Base-by-base conservation (phyloP, 1,140 invertebrate species). In the Hylyphantes graminicola region DNA sequence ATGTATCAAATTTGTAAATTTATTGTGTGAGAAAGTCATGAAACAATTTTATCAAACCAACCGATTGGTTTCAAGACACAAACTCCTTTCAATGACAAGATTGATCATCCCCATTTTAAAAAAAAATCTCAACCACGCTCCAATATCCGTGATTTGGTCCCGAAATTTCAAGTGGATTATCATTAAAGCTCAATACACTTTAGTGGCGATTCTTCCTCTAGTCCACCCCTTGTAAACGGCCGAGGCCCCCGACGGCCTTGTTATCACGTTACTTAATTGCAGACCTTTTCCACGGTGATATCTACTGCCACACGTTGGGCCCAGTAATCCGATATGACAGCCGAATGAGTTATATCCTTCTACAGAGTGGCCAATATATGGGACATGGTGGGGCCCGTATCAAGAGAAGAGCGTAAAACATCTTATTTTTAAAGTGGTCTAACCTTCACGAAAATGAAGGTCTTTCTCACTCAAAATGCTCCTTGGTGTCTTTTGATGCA, bases 221-320 rank as follows among this genome's bases (percentile, higher is more conserved):
- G 67, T 59, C 72, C 72, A 59, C 72, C 72, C 17, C 17, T 35
- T 35, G 35, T 70, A 70, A 70, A 70, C 67, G 50, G 21, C 5
- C 35, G 67, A 48, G 72, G 72, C 72, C 53, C 72, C 12, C 2
- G 6, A 61, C 21, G 12, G 13, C 19, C 74, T 76, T 76, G 74
- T 76, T 76, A 76, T 76, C 74, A 76, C 74, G 74, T 76, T 61
- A 76, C 74, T 64, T 76, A 64, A 76, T 76, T 76, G 74, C 15
- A 50, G 48, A n/a, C 17, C 21, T 21, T 19, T n/a, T 21, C 54
- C 15, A 57, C 19, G 35, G 35, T 12, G 13, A 48, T 7, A 72
- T 54, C 68, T 19, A 53, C 21, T 57, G 53, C 7, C 74, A 57
- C 74, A 76, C 57, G 74, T 76, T 10, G 74, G 35, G 74, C 74